Base-by-base conservation (phyloP, 92 coral and sea anemone genomes). In the Nematostella vectensis region DNA sequence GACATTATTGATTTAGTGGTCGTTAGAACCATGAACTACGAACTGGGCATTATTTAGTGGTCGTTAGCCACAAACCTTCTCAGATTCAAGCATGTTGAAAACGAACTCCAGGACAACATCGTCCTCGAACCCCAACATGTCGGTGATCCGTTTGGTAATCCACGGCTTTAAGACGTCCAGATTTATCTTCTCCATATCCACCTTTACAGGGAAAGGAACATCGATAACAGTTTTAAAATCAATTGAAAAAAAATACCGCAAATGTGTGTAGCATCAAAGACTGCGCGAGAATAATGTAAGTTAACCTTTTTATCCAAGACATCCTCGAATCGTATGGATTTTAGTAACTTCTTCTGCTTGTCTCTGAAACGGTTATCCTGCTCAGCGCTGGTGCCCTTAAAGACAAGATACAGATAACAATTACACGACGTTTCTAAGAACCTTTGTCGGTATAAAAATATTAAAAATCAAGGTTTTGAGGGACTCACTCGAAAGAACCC, bases 321-420 rank as follows among this genome's bases (percentile, higher is more conserved):
- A 72, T 67, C 55, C 15, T 33, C 40, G 15, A 33, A 91, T 11
- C 87, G 63, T 75, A 91, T 91, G 21, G 95, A 83, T 67, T 91
- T 91, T 54, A 91, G 59, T 47, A 91, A 73, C 89, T 91, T 91
- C 54, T 88, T 91, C 59, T 91, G 98, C 58, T 91, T 91, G 56
- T 91, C 89, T 29, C 89, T 79, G 57, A 91, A 91, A 16, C 98
- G 86, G 72, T 91, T 91, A 55, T 91, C 98, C 67, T 91, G 98
- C 36, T 91, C 98, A 27, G 98, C 96, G 57, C 98, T 91, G 30
- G 98, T 91, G 27, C 98, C 98, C 98, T 91, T 50, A 30, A 47
- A 48, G 25, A 42, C 15, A 45, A 48, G 29, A 33, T 6, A 33
- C 40, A 33, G 40, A 6, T 6, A 33, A 33, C 15, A 33, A 33